These are phyloP conservation scores for Bedellia somnulentella DNA, from an alignment of 2,888 invertebrate species.

Conservation along the genomic window DNA sequence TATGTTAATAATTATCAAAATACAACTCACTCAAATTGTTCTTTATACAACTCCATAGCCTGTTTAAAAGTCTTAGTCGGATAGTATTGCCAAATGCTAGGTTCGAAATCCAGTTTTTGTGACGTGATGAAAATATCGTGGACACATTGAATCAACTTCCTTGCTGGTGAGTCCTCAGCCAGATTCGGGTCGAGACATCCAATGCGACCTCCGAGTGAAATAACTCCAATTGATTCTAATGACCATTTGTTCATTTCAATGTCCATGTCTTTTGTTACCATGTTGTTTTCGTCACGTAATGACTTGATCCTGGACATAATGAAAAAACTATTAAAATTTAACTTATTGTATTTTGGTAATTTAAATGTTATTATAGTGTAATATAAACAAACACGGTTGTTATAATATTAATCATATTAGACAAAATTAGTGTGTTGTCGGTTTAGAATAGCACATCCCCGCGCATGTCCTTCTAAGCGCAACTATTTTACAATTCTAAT, in stretches of 20 bases:
- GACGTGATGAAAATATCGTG: slow-evolving; percentile 21
- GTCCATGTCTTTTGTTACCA: slow-evolving; percentile 56
- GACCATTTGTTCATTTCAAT: slow-evolving; percentile 65
- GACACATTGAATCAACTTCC: slow-evolving; percentile 26
- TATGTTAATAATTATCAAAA: no score
- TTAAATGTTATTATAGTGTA: no score
- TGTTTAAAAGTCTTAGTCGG: slow-evolving; percentile 24
- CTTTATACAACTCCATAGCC: slow-evolving; percentile 29
- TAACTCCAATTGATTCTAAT: slow-evolving; percentile 54
- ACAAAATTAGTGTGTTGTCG: no score
- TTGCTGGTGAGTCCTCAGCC: slow-evolving; percentile 27
- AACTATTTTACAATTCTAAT: no score
- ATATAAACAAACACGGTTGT: no score
- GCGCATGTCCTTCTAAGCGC: no score
- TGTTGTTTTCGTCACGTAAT: slow-evolving; percentile 48
- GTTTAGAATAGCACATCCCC: no score
- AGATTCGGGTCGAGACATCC: slow-evolving; percentile 30
- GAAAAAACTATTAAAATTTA: background rate
- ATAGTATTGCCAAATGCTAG: slow-evolving; percentile 25
- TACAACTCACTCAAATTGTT: slow-evolving; percentile 24
- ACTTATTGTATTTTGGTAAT: background rate
- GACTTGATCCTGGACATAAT: slow-evolving; percentile 44
- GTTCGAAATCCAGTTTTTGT: slow-evolving; percentile 27
- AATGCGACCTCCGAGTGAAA: slow-evolving; percentile 34
- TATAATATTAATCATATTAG: no score